Evolutionary conservation across 2,888 invertebrate genomes (phyloP), one percentile per base, ranked within the genome.

Genomic region (Drosophila meridiana): DNA sequence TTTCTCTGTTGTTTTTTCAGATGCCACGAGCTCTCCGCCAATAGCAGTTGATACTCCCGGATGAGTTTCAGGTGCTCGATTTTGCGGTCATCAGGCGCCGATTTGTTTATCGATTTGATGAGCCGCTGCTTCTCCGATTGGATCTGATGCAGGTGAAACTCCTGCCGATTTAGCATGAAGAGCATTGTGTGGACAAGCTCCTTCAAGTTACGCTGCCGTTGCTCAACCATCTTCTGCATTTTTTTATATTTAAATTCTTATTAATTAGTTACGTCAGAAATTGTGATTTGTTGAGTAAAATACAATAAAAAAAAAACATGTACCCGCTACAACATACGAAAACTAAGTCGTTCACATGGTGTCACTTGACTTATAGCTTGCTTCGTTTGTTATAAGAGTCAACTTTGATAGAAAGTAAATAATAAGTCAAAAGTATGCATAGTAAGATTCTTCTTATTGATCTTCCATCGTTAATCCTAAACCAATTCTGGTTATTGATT

Each of bases 61-160:
- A 83, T 36, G 5, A 60, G 68, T 8, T 36, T 48, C 4, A 78
- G 13, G 8, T 68, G 73, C 26, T 78, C 65, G 20, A 69, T 4
- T 11, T 71, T 73, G 30, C 30, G 68, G 13, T 65, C 63, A 2
- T 30, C 45, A 7, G 57, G 0, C 2, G 55, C 50, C 7, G 11
- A 20, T 13, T n/a, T 28, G 0, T 36, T 8, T 2, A 73, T 20
- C 8, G 66, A 63, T 6, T 28, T 38, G 9, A 14, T 11, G 0
- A 82, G 56, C 3, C 56, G 57, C 20, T 56, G 45, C n/a, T 71
- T 55, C 55, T 84, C 82, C 3, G 11, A 6, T 0, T 26, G 2
- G 2, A 78, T 58, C 40, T 69, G 63, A 14, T 66, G 61, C 14
- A 53, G 0, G 9, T 81, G 65, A 4, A 58, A 69, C 5, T 67